Conservation (phyloP, 1,140 invertebrate genomes). For the Conus betulinus region DNA sequence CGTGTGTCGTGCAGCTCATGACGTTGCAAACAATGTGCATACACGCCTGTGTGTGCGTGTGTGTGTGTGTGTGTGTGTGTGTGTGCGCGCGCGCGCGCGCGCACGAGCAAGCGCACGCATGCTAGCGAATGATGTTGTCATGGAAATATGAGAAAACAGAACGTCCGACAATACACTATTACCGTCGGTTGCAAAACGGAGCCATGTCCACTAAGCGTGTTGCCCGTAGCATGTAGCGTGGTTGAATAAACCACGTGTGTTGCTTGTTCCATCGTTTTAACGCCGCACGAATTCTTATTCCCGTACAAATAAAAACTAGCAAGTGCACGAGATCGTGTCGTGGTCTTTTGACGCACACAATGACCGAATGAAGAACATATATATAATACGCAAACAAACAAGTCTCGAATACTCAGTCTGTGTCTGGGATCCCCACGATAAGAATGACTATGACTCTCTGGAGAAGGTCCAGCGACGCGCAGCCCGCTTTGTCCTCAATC, state of each 20-base stretch:
- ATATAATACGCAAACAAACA: background rate
- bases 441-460: background rate
- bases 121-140: background rate
- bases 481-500: too few species aligned
- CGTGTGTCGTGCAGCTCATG: background rate
- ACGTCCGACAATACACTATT: background rate
- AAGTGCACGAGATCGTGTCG: too few species aligned
- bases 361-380: background rate
- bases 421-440: background rate
- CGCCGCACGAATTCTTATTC: background rate
- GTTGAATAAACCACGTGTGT: background rate
- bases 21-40: background rate
- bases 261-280: background rate
- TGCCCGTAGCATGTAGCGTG: background rate
- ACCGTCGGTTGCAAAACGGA: background rate
- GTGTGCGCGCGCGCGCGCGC: too few species aligned
- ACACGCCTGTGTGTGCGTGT: background rate
- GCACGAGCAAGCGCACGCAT: too few species aligned
- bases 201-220: background rate
- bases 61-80: background rate
- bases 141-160: background rate
- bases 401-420: background rate
- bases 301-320: too few species aligned
- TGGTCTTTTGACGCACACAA: background rate
- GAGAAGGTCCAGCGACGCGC: too few species aligned